These are phyloP conservation scores for Muscicapa comitata DNA, from an alignment of 2,797 vertebrate genomes.

Conservation along the genomic window DNA sequence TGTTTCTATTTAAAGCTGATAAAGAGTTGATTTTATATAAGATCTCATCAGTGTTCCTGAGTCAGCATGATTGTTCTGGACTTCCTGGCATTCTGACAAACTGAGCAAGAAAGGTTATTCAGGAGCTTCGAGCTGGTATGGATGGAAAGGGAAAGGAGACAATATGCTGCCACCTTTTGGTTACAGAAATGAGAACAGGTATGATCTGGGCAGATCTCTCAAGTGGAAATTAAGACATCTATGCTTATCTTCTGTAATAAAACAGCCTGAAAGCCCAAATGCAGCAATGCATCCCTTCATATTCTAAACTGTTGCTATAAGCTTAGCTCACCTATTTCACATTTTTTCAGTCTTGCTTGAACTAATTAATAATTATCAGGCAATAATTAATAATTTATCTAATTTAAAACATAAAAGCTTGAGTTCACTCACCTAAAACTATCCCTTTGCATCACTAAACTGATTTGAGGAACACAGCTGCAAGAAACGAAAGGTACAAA, in stretches of 20 bases:
- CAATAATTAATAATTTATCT: background rate
- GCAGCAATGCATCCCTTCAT: background rate
- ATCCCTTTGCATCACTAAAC: background rate
- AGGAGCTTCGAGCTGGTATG: background rate
- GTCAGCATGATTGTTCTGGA: constrained; percentile 37
- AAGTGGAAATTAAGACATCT: background rate
- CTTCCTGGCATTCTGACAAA: background rate
- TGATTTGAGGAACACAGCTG: background rate
- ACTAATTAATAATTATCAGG: background rate
- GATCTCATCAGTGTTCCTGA: constrained; percentile 17
- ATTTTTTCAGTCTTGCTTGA: background rate
- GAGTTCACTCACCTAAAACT: background rate
- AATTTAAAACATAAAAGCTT: background rate
- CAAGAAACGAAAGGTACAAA: background rate
- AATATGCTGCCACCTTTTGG: constrained; percentile 67
- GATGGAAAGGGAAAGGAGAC: constrained; percentile 22
- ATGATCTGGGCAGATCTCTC: background rate
- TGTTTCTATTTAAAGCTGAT: constrained; percentile 33
- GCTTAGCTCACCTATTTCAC: background rate
- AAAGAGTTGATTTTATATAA: constrained; percentile 22
- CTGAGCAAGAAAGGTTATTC: constrained; percentile 19
- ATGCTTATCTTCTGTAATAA: background rate
- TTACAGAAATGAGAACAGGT: constrained; percentile 24
- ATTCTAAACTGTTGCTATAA: background rate
- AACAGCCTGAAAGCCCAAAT: background rate